phyloP scores from a whole-genome alignment of 2,797 vertebrate species.

The Eutrigla gurnardus region DNA sequence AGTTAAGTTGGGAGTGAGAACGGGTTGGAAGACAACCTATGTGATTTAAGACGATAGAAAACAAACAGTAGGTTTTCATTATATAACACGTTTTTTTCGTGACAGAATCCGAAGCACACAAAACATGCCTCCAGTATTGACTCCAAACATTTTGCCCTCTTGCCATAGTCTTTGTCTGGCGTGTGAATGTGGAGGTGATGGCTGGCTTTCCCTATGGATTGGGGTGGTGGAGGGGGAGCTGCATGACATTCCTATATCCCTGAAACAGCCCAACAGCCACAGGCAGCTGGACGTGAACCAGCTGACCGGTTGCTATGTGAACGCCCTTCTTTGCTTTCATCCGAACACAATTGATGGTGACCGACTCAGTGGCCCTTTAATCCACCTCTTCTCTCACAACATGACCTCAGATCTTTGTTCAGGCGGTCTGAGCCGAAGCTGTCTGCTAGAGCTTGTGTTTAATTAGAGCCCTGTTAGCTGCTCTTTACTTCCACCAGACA shows the following conservation, averaged over 20 bases:
- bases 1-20: too few species aligned
- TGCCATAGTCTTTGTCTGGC: constrained; percentile 37
- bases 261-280: constrained; percentile 50
- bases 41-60: background rate
- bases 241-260: constrained; percentile 60
- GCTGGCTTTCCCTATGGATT: constrained; percentile 31
- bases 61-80: background rate
- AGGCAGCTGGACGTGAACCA: constrained; percentile 78
- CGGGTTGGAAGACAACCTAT: too few species aligned
- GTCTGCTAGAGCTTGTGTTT: background rate
- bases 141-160: constrained; percentile 4
- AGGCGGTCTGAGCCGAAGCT: constrained; percentile 7
- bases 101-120: background rate
- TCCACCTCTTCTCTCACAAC: constrained; percentile 20
- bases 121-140: background rate
- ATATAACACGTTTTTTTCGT: background rate
- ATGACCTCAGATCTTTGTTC: constrained; percentile 34
- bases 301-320: constrained; percentile 79
- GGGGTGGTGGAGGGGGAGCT: background rate
- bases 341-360: constrained; percentile 64
- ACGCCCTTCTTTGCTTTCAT: constrained; percentile 72
- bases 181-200: constrained; percentile 29
- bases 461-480: constrained; percentile 16
- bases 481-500: constrained; percentile 2
- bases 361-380: constrained; percentile 51